Evolutionary conservation across 1,140 invertebrate genomes (phyloP).

Genomic region (Magallana ariakensis): DNA sequence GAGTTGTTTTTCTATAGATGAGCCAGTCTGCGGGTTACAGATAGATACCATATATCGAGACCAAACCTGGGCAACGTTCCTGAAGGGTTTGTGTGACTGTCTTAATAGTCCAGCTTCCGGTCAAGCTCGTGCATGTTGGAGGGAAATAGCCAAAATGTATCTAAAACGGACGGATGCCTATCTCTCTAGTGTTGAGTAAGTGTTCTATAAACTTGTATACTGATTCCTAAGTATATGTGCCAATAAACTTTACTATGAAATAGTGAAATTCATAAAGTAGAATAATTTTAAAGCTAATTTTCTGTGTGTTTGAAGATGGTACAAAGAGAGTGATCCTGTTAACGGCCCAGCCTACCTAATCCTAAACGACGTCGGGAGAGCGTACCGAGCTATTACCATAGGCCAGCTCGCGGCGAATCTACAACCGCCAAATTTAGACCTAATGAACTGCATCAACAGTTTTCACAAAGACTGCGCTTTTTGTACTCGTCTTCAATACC

Average conservation of each 20-base stretch:
- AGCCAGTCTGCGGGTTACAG: background rate
- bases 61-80: background rate
- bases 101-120: background rate
- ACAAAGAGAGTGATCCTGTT: background rate
- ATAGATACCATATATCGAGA: background rate
- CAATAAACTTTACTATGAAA: no score
- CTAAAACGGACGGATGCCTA: background rate
- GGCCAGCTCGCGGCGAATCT: background rate
- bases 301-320: background rate
- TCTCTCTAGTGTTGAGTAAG: slow-evolving; percentile 6
- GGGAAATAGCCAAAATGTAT: background rate
- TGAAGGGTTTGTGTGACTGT: background rate
- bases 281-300: no score
- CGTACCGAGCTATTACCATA: background rate
- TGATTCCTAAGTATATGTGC: no score
- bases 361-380: background rate
- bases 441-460: background rate
- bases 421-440: background rate
- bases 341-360: background rate
- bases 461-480: background rate
- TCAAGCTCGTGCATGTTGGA: background rate
- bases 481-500: background rate
- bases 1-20: background rate
- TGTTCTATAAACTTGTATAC: background rate
- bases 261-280: no score